Evolutionary conservation across 2,888 invertebrate species (phyloP), one percentile per base, ranked within the genome.

Genomic region (Caenorhabditis sp.): DNA sequence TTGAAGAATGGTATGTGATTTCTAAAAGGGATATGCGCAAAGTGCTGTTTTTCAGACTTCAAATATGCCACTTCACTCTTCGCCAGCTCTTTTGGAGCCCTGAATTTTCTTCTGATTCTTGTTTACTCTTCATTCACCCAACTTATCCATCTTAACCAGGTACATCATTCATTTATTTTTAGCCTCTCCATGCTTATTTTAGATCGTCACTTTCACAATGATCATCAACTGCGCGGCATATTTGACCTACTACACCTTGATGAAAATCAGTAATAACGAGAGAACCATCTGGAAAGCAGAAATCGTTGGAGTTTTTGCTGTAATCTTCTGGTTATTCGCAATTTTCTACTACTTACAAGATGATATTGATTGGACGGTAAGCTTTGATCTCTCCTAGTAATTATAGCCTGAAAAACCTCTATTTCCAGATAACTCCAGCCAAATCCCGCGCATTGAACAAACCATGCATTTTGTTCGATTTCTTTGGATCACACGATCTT

Each of bases 361-460:
- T 27, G 68, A 59, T 10, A 73, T 62, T 1, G 72, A 73, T 52
- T 73, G 72, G 72, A 73, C 67, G 64, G 72, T 72, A 20, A 38
- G 49, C 14, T 43, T 43, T n/a, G n/a, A n/a, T n/a, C n/a, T 36
- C 36, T 36, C 5, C 36, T 8, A 8, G 36, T 36, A 36, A 8
- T 36, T 36, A 8, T 36, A 10, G 36, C 50, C 7, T 17, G 17
- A 50, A 20, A n/a, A 50, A 4, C 14, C 4, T 50, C 14, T 58
- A 10, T 58, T 36, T 36, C 21, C 63, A 72, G 72, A 64, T 49
- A 43, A 56, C 54, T 1, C 54, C 69, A 0, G 73, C 73, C 14
- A 50, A 53, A 7, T 69, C 69, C 23, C 62, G 73, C 20, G 62
- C 68, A 2, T 66, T 73, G 12, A 73, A 73, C 59, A 66, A 66